These are phyloP conservation scores for Stichopus horrens DNA, from an alignment of 53 echinoderm and acorn worm genomes.

Conservation along the genomic window DNA sequence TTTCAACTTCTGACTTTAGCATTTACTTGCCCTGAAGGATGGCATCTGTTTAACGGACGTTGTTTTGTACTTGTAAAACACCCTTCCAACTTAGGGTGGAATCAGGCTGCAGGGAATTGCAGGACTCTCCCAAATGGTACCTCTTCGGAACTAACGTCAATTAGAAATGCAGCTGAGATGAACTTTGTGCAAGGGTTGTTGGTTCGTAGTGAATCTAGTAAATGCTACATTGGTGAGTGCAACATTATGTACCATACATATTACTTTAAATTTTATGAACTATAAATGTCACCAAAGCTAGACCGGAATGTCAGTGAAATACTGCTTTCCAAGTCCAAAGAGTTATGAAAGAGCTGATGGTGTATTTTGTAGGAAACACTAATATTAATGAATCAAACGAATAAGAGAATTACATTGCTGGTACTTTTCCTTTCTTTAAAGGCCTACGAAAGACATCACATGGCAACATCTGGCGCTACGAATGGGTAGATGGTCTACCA, in stretches of 20 bases:
- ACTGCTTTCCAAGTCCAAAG: too few species aligned
- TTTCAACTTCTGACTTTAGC: neutral
- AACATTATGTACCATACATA: neutral
- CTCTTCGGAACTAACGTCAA: conserved; percentile 3
- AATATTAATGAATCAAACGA: too few species aligned
- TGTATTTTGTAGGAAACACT: too few species aligned
- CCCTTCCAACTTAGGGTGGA: neutral
- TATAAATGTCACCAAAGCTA: too few species aligned
- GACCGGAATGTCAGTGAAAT: too few species aligned
- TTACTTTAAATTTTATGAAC: too few species aligned
- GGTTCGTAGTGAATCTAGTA: neutral
- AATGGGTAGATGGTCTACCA: conserved; percentile 9
- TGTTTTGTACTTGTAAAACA: neutral
- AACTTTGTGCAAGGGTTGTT: conserved; percentile 11
- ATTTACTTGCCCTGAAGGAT: neutral
- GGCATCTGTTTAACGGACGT: conserved; percentile 12
- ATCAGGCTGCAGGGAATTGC: neutral
- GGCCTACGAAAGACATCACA: neutral
- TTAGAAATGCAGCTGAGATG: conserved; percentile 10
- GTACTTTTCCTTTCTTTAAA: neutral
- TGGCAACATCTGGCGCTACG: neutral
- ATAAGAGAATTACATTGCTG: too few species aligned
- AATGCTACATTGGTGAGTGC: conserved; percentile 11
- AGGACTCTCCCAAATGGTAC: neutral
- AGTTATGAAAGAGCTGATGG: too few species aligned